phyloP scores from a whole-genome alignment of 2,113 vertebrate species.

The Ochotona curzoniae region DNA sequence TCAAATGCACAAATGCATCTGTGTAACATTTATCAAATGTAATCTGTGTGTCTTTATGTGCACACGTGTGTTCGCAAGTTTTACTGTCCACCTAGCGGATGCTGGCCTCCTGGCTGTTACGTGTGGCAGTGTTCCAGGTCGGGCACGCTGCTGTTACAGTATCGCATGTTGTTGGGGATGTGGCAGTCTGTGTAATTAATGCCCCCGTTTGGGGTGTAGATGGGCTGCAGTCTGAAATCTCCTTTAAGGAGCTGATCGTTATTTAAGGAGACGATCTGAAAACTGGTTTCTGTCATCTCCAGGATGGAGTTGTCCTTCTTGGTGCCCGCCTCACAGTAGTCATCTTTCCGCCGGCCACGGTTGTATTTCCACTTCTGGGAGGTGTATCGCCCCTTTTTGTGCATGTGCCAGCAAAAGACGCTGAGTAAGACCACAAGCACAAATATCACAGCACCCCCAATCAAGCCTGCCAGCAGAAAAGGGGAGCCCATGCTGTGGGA shows the following conservation, averaged over 20 bases:
- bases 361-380: constrained; percentile 99
- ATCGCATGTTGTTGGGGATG: constrained; percentile 97
- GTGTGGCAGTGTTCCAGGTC: constrained; percentile 98
- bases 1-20: constrained; percentile 92
- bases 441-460: constrained; percentile 95
- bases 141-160: constrained; percentile 97
- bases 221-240: constrained; percentile 99
- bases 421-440: constrained; percentile 94
- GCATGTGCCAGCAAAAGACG: constrained; percentile 98
- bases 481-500: constrained; percentile 93
- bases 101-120: constrained; percentile 88
- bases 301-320: constrained; percentile 99
- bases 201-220: constrained; percentile 98
- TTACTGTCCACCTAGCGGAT: constrained; percentile 43
- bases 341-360: constrained; percentile 98
- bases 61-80: constrained; percentile 74
- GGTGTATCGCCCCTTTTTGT: constrained; percentile 96
- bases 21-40: constrained; percentile 92
- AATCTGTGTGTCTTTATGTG: constrained; percentile 77
- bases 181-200: constrained; percentile 98
- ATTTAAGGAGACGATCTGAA: constrained; percentile 99
- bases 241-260: constrained; percentile 99
- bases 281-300: constrained; percentile 99
- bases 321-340: constrained; percentile 98
- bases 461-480: constrained; percentile 95